These are phyloP conservation scores for Hiodon alosoides DNA, from an alignment of 2,113 vertebrate genomes.

Conservation along the genomic window DNA sequence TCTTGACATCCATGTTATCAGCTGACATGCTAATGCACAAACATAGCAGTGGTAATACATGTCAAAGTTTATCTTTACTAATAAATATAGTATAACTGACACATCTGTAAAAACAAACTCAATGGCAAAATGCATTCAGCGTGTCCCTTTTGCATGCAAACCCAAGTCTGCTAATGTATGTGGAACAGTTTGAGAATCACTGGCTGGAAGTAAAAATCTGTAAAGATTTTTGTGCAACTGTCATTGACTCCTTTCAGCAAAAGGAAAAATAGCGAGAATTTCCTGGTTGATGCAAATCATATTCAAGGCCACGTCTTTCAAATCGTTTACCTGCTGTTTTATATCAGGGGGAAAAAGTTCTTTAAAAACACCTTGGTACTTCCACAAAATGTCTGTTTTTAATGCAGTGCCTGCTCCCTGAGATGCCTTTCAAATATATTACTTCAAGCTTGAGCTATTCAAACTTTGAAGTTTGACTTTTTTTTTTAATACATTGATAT, in stretches of 20 bases:
- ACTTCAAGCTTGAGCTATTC: slow-evolving; percentile 55
- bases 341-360: slow-evolving; percentile 5
- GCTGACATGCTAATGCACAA: not conserved
- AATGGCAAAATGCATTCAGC: not conserved
- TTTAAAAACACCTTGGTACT: not conserved
- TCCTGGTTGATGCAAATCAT: not conserved
- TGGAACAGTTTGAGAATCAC: slow-evolving; percentile 2
- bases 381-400: slow-evolving; percentile 36
- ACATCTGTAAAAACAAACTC: not conserved
- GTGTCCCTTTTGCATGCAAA: not conserved
- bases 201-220: not conserved
- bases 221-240: not conserved
- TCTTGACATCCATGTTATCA: not conserved
- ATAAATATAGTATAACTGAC: not conserved
- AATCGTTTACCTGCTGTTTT: slow-evolving; percentile 1
- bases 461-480: slow-evolving; percentile 22
- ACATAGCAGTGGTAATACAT: not conserved
- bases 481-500: not conserved
- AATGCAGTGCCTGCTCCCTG: slow-evolving; percentile 67
- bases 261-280: not conserved
- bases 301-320: not conserved
- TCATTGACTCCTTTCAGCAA: slow-evolving; percentile 6
- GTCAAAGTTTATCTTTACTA: not conserved
- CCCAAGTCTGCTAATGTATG: not conserved
- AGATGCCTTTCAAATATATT: slow-evolving; percentile 64